These are phyloP conservation scores for Mareca penelope DNA, from an alignment of 2,797 vertebrate genomes.

Conservation along the genomic window DNA sequence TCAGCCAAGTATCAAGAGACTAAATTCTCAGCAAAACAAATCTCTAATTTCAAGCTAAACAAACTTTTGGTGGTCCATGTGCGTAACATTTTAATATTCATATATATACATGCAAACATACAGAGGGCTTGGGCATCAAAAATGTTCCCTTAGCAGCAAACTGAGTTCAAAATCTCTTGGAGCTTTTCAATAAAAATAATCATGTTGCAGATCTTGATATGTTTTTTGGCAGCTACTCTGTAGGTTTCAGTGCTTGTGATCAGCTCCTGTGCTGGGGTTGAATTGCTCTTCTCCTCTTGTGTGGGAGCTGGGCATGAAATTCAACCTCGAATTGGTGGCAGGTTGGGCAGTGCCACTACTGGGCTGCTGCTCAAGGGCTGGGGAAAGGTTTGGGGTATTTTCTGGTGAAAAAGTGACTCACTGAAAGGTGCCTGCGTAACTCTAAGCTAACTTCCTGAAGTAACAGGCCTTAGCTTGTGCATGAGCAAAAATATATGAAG, in stretches of 20 bases:
- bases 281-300: rapidly evolving
- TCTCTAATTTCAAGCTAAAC: conserved; percentile 60
- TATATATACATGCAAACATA: background rate
- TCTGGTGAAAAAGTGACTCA: background rate
- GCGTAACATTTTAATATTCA: conserved; percentile 42
- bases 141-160: background rate
- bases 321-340: background rate
- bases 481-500: background rate
- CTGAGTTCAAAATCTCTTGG: background rate
- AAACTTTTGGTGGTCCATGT: conserved; percentile 59
- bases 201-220: background rate
- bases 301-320: background rate
- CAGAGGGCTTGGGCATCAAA: background rate
- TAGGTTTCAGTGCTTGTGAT: rapidly evolving
- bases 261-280: background rate
- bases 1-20: conserved; percentile 69
- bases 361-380: background rate
- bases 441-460: background rate
- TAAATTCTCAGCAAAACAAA: conserved; percentile 63
- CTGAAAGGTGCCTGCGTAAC: background rate
- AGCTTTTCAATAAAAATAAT: background rate
- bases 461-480: background rate
- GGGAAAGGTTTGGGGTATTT: background rate
- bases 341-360: rapidly evolving
- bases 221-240: background rate